phyloP scores from a whole-genome alignment of 2,888 invertebrate species.

The Dicranocentrus wangi region DNA sequence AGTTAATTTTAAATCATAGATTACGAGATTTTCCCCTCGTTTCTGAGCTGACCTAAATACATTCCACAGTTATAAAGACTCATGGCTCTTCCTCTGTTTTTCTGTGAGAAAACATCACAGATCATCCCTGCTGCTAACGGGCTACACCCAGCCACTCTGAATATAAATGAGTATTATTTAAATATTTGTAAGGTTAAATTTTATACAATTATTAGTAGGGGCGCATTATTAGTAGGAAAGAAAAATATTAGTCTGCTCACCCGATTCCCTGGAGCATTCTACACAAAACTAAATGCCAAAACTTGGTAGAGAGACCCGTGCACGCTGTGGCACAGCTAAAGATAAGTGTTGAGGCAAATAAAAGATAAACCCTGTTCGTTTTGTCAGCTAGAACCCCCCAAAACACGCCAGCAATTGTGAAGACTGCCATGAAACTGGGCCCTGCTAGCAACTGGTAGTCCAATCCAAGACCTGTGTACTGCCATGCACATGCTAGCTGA shows the following conservation, averaged over 20 bases:
- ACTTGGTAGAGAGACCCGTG: conserved; percentile 87
- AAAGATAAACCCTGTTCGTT: conserved; percentile 80
- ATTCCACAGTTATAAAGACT: conserved; percentile 97
- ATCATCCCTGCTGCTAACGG: conserved; percentile 89
- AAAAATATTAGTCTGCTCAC: conserved; percentile 75
- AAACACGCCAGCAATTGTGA: conserved; percentile 89
- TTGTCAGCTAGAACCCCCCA: conserved; percentile 88
- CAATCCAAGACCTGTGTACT: conserved; percentile 91
- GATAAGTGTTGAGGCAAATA: conserved; percentile 85
- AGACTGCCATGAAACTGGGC: conserved; percentile 93
- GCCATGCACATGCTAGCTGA: conserved; percentile 88
- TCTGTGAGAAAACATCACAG: conserved; percentile 79
- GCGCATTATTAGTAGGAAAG: background rate
- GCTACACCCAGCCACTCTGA: conserved; percentile 88
- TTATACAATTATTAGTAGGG: background rate
- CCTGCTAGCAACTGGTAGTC: conserved; percentile 95
- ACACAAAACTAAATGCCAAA: conserved; percentile 91
- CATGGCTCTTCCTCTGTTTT: conserved; percentile 88
- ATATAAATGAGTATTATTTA: conserved; percentile 5
- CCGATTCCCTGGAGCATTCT: conserved; percentile 92
- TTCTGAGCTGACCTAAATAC: conserved; percentile 79
- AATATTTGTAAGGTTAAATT: background rate
- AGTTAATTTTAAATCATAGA: background rate
- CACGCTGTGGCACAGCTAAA: conserved; percentile 89
- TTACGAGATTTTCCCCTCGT: background rate